Base-by-base conservation (phyloP, 37 sponge, comb jelly and placozoan species). In the Spongilla lacustris region DNA sequence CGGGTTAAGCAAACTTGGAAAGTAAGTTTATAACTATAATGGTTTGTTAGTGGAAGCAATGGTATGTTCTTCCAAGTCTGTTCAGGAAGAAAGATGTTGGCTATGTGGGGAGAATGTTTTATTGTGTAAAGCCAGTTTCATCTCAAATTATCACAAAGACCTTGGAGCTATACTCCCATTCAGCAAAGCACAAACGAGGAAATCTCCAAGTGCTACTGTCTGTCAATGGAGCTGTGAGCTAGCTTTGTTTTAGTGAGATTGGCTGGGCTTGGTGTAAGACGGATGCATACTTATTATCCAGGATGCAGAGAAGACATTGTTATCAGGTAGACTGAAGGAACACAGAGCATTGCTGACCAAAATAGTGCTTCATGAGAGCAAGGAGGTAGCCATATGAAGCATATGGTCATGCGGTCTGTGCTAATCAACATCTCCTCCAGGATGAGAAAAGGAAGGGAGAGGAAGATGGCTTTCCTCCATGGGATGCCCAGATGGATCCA, bases 21-120 rank as follows among this genome's bases (percentile, higher is more conserved):
- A 58, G 58, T 58, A 58, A 58, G 19, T 17, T 58, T 14, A 58
- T 14, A 6, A 58, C 21, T 58, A 17, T 17, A 58, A 58, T 46
- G 4, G 8, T 4, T 10, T 46, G 46, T 46, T 46, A 46, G 8
- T 46, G 8, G 8, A 10, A n/a, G 8, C 46, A 10, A 8, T 46
- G 4, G 46, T 46, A 8, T 46, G 46, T 46, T 46, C 46, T 46
- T 46, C 8, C 8, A 4, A 46, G 58, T 58, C 21, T 58, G 14
- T 58, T 58, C 19, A 58, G 11, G 1, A 8, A 58, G 58, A 58
- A 58, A 14, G 58, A 58, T 19, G 58, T 8, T 84, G 88, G 88
- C 67, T 92, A 83, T 48, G 79, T 88, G 81, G 92, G 92, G 9
- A 67, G 92, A 0, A 36, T 69, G 22, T 88, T 88, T 85, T 73